Percentiles rank a stretch among this genome's conserved stretches.
Conservation (phyloP, 2,113 vertebrate species). For the Ciconia stormi region DNA sequence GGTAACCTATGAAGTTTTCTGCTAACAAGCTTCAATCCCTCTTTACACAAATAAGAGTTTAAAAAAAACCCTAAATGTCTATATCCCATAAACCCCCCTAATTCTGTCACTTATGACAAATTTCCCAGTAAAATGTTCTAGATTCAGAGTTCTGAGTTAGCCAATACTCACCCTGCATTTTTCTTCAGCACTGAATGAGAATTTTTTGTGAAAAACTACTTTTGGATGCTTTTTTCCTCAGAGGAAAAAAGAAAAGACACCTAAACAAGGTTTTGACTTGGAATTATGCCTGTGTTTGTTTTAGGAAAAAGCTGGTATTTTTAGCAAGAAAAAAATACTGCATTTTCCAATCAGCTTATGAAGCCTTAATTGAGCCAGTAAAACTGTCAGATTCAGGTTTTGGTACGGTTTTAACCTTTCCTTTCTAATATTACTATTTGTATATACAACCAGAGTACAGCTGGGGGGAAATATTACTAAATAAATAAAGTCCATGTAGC, state of each 20-base stretch:
- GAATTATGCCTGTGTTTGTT: background rate
- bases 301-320: background rate
- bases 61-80: background rate
- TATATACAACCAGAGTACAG: background rate
- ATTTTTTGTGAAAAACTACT: background rate
- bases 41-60: background rate
- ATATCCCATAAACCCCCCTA: background rate
- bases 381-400: background rate
- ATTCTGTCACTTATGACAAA: background rate
- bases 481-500: background rate
- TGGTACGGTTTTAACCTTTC: background rate
- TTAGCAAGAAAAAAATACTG: background rate
- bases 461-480: background rate
- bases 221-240: background rate
- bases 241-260: background rate
- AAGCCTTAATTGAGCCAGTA: background rate
- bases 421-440: background rate
- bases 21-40: background rate
- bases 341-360: background rate
- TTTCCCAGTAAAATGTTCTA: background rate
- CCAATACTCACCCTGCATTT: background rate
- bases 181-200: background rate
- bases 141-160: background rate
- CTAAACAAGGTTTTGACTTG: background rate
- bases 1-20: background rate